Percentiles rank a stretch among this genome's conserved stretches.
phyloP scores from a whole-genome alignment of 92 coral and sea anemone genomes.

The Actinostola sp. region DNA sequence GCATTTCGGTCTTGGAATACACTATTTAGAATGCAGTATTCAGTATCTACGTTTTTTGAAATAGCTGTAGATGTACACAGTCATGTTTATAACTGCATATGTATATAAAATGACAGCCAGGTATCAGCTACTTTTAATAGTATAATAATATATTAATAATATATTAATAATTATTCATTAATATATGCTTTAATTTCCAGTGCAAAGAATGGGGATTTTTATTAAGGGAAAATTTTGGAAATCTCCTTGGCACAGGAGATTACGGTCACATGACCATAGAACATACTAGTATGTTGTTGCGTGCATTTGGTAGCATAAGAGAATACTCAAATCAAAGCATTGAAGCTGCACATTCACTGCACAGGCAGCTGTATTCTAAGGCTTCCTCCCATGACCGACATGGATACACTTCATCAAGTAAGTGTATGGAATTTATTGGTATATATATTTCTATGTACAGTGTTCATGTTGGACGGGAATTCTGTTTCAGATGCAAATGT shows the following conservation, averaged over 20 bases:
- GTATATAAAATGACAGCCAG: no score
- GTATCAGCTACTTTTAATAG: no score
- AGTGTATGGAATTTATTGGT: slow-evolving; percentile 1
- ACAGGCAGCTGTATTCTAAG: slow-evolving; percentile 44
- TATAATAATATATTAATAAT: no score
- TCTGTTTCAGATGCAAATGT: no score
- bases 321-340: slow-evolving; percentile 47
- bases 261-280: slow-evolving; percentile 53
- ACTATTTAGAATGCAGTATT: no score
- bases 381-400: slow-evolving; percentile 55
- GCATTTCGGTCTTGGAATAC: no score
- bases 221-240: slow-evolving; percentile 45
- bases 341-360: slow-evolving; percentile 48
- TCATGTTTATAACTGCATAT: no score
- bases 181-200: slow-evolving; percentile 14
- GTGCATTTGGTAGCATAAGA: slow-evolving; percentile 38
- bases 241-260: slow-evolving; percentile 38
- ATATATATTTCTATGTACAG: background rate
- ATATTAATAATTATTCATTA: no score
- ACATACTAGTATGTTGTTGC: slow-evolving; percentile 49
- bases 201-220: slow-evolving; percentile 63
- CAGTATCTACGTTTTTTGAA: no score
- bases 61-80: no score
- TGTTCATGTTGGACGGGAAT: no score
- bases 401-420: slow-evolving; percentile 51